Base-by-base conservation (phyloP, 1,140 invertebrate species). In the Muscidifurax raptorellus region DNA sequence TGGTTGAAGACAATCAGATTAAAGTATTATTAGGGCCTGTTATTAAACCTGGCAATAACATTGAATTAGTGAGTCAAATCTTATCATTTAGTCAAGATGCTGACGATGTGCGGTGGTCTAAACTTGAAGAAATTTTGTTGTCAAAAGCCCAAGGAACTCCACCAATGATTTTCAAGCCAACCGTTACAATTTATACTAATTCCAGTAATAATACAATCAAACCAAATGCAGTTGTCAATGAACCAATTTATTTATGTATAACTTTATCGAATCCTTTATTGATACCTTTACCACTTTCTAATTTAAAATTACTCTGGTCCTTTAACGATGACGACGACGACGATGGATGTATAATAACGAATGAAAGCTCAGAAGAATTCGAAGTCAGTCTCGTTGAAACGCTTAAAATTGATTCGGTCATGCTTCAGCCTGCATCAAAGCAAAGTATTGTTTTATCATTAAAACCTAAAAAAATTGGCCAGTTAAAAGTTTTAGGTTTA, bases 291-390 rank as follows among this genome's bases (percentile, higher is more conserved):
- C 92, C 95, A 25, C 91, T 98, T 30, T 94, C 94, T 52, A 95
- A 97, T 86, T 93, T 98, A 5, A 94, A 95, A 88, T 91, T 98
- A 25, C 91, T 98, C n/a, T 98, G 97, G 97, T 95, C 93, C 27
- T 96, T 97, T 5, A 91, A 91, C 7, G 89, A 91, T 27, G 90
- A 93, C 30, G 91, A 93, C 5, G 91, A 91, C 7, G 89, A 91
- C 27, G 90, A 93, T 30, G 91, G 93, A 77, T 88, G 88, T 25
- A 52, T 92, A 4, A 90, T 89, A 15, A 94, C 94, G 85, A 91
- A 92, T 89, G 92, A 72, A 72, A 88, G 12, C 52, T 90, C 27
- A 91, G 91, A 82, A 15, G 69, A 87, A 64, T 82, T 59, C 25
- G 80, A 90, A 86, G 77, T 88, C 82, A 90, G 90, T 82, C 40